phyloP scores from a whole-genome alignment of 2,797 vertebrate species.

The Catharus ustulatus region DNA sequence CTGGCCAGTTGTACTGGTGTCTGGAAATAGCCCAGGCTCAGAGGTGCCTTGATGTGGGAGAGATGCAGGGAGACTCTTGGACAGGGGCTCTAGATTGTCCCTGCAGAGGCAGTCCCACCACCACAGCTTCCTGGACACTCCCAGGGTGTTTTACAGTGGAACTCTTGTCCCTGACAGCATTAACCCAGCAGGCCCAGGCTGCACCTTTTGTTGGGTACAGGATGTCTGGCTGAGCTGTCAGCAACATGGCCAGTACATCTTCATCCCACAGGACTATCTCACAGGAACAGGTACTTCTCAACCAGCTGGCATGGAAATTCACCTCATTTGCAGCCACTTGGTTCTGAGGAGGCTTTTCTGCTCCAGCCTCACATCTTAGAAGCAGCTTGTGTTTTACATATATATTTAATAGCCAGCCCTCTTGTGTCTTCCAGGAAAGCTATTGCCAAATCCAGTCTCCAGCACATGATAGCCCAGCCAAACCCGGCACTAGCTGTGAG shows the following conservation, averaged over 20 bases:
- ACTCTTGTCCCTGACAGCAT: background rate
- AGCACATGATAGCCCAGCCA: slow-evolving; percentile 85
- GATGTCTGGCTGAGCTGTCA: background rate
- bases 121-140: fast-evolving
- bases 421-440: slow-evolving; percentile 87
- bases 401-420: background rate
- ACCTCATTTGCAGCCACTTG: background rate
- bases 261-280: background rate
- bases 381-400: background rate
- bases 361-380: background rate
- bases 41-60: background rate
- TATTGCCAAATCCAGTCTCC: slow-evolving; percentile 90
- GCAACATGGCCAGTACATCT: background rate
- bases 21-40: background rate
- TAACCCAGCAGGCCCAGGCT: background rate
- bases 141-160: background rate
- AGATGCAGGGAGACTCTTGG: background rate
- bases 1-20: background rate
- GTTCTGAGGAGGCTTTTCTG: background rate
- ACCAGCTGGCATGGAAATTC: background rate
- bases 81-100: background rate
- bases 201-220: background rate
- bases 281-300: background rate
- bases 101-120: background rate
- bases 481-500: slow-evolving; percentile 74